These are phyloP conservation scores for Nothoprocta pentlandii DNA, from an alignment of 2,113 vertebrate species.

Conservation along the genomic window DNA sequence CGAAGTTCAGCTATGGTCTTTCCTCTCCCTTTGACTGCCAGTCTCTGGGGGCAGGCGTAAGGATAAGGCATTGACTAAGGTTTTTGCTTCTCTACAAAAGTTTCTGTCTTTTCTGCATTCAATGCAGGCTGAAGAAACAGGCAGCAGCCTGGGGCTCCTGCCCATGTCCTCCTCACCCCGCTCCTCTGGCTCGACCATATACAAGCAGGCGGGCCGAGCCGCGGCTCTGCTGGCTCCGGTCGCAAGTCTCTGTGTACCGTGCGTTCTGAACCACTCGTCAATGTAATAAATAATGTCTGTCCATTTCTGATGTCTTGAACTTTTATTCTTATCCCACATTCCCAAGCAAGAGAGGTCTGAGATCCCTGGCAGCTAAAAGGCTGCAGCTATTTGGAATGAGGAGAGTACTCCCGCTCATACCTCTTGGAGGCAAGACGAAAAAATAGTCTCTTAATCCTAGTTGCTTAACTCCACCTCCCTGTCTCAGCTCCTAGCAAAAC, in stretches of 20 bases:
- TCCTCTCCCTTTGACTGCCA: neutral
- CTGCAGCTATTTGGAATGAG: neutral
- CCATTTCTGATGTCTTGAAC: neutral
- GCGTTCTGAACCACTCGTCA: neutral
- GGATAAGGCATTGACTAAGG: neutral
- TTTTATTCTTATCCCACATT: neutral
- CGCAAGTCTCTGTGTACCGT: rapidly evolving
- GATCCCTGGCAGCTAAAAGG: neutral
- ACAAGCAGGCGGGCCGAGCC: neutral
- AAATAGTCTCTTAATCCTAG: neutral
- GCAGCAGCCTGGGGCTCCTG: rapidly evolving
- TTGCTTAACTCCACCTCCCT: neutral
- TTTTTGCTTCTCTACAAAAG: neutral
- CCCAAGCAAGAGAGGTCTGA: neutral
- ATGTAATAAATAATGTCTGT: neutral
- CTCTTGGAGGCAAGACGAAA: neutral
- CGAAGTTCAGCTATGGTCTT: neutral
- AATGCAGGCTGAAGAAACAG: neutral
- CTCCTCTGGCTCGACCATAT: neutral
- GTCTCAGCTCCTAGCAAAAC: neutral
- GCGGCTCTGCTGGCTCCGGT: neutral
- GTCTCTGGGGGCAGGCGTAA: neutral
- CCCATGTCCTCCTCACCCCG: neutral
- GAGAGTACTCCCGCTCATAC: neutral
- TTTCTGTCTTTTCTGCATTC: neutral